Conservation (phyloP, 2,888 invertebrate genomes). For the Hartigia nigra region DNA sequence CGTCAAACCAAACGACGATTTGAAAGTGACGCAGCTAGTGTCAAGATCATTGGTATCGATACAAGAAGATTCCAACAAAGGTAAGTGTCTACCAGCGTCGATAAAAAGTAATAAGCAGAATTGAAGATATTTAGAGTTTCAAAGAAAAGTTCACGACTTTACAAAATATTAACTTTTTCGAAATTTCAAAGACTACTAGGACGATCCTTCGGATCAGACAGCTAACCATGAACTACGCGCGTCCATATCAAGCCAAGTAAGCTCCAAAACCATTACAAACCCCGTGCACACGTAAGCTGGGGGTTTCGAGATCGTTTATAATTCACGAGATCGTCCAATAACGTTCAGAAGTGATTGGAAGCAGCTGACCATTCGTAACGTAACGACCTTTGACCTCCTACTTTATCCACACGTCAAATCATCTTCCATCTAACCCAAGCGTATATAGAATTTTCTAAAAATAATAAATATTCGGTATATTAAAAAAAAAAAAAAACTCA, state of each 20-base stretch:
- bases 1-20: conserved; percentile 2
- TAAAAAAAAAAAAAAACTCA: neutral
- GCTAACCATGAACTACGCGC: neutral
- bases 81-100: neutral
- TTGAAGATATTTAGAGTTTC: neutral
- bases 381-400: conserved; percentile 43
- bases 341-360: conserved; percentile 57
- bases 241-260: neutral
- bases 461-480: neutral
- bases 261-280: neutral
- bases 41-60: neutral
- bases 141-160: neutral
- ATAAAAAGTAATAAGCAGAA: neutral
- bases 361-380: conserved; percentile 40
- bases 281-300: neutral
- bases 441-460: neutral
- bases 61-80: conserved; percentile 11
- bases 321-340: conserved; percentile 58
- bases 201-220: neutral
- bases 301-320: conserved; percentile 40
- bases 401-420: conserved; percentile 34
- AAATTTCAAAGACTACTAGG: neutral
- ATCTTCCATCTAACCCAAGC: conserved; percentile 11
- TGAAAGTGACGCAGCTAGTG: neutral
- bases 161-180: no score